phyloP scores from a whole-genome alignment of 2,888 invertebrate genomes.

The Tetheella fluctuosa region DNA sequence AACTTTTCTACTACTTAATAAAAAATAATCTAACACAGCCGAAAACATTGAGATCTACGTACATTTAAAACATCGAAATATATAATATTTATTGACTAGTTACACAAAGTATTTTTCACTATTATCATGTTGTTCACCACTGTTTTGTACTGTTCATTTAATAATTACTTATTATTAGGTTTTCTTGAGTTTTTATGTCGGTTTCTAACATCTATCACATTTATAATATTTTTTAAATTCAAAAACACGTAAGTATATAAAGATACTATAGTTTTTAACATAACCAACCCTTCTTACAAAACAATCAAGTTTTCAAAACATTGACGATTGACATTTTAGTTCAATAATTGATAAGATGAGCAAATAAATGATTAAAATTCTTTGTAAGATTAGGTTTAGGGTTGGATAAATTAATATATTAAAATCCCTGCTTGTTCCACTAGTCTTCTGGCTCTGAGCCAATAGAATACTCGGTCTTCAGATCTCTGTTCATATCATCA shows the following conservation, averaged over 20 bases:
- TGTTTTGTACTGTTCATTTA: constrained; percentile 24
- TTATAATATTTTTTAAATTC: constrained; percentile 37
- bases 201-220: constrained; percentile 50
- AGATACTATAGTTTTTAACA: constrained; percentile 19
- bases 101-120: constrained; percentile 20
- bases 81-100: constrained; percentile 49
- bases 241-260: constrained; percentile 49
- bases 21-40: constrained; percentile 72
- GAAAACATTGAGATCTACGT: constrained; percentile 69
- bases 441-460: constrained; percentile 75
- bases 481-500: constrained; percentile 67
- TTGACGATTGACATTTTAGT: neutral
- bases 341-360: constrained; percentile 13
- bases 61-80: constrained; percentile 34
- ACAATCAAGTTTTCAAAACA: constrained; percentile 6
- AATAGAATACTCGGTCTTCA: constrained; percentile 70
- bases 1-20: constrained; percentile 29
- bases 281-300: constrained; percentile 24
- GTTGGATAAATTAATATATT: constrained; percentile 10
- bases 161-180: constrained; percentile 20
- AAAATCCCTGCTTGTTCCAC: constrained; percentile 22
- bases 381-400: neutral
- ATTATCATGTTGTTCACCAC: constrained; percentile 25
- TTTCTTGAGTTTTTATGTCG: constrained; percentile 21
- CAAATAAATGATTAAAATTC: constrained; percentile 30